Evolutionary conservation across 2,797 vertebrate species (phyloP).

Genomic region (Macrochelys suwanniensis): DNA sequence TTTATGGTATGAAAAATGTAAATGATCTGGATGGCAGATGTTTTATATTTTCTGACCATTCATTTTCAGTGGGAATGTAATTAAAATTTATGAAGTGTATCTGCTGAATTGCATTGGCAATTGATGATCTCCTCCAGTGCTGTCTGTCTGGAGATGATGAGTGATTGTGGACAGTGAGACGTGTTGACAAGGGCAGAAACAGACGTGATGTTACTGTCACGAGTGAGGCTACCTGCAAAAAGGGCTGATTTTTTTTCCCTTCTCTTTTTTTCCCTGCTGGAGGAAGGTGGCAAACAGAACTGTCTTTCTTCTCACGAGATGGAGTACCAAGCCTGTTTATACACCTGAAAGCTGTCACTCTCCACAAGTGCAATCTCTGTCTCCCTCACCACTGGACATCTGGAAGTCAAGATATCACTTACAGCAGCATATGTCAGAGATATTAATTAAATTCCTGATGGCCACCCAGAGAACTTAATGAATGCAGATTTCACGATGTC

Average conservation of each 20-base stretch:
- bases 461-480: slow-evolving; percentile 68
- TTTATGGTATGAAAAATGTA: slow-evolving; percentile 93
- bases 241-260: slow-evolving; percentile 48
- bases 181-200: slow-evolving; percentile 93
- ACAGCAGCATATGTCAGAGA: slow-evolving; percentile 42
- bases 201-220: slow-evolving; percentile 84
- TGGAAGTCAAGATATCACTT: slow-evolving; percentile 47
- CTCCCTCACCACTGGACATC: slow-evolving; percentile 76
- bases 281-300: slow-evolving; percentile 75
- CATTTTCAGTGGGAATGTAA: slow-evolving; percentile 95
- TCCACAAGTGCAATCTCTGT: slow-evolving; percentile 61
- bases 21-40: slow-evolving; percentile 97
- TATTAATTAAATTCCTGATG: slow-evolving; percentile 72
- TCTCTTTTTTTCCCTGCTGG: slow-evolving; percentile 53
- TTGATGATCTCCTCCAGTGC: slow-evolving; percentile 93
- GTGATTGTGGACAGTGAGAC: slow-evolving; percentile 91
- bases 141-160: slow-evolving; percentile 93
- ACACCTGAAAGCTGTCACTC: slow-evolving; percentile 70
- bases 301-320: slow-evolving; percentile 74
- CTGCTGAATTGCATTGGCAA: slow-evolving; percentile 97
- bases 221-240: slow-evolving; percentile 80
- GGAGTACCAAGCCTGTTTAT: slow-evolving; percentile 59
- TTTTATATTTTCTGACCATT: slow-evolving; percentile 99
- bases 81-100: slow-evolving; percentile 99
- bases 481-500: slow-evolving; percentile 62